Percentiles rank a stretch among this genome's conserved stretches.
These are phyloP conservation scores for Lagodon rhomboides DNA, from an alignment of 2,797 vertebrate species.

Conservation along the genomic window DNA sequence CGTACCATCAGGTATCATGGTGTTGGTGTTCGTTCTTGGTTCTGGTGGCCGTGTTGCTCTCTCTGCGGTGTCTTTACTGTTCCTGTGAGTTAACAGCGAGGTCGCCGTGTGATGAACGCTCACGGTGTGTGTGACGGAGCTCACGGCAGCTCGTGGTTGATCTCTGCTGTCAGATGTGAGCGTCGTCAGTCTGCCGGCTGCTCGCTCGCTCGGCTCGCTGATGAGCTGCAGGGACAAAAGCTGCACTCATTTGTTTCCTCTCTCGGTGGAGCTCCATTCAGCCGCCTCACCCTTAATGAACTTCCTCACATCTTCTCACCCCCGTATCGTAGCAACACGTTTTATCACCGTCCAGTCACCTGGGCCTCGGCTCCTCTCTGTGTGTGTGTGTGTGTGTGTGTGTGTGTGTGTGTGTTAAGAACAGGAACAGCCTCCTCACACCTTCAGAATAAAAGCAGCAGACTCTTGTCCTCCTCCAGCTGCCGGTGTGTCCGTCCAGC, in stretches of 20 bases:
- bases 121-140: background rate
- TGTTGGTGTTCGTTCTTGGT: too few species aligned
- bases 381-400: background rate
- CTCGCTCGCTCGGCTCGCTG: conserved; percentile 66
- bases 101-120: background rate
- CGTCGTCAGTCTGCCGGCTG: conserved; percentile 57
- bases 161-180: conserved; percentile 72
- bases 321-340: conserved; percentile 91
- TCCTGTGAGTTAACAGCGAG: background rate
- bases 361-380: conserved; percentile 57
- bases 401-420: background rate
- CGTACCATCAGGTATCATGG: too few species aligned
- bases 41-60: too few species aligned
- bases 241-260: conserved; percentile 73
- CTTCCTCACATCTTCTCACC: conserved; percentile 81
- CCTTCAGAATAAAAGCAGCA: conserved; percentile 16
- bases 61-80: background rate
- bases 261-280: conserved; percentile 62
- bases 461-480: conserved; percentile 27
- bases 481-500: conserved; percentile 38
- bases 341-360: conserved; percentile 84
- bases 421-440: background rate
- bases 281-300: conserved; percentile 90
- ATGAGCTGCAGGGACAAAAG: conserved; percentile 79
- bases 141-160: background rate